These are phyloP conservation scores for Elegia similella DNA, from an alignment of 2,888 invertebrate species.

Conservation along the genomic window DNA sequence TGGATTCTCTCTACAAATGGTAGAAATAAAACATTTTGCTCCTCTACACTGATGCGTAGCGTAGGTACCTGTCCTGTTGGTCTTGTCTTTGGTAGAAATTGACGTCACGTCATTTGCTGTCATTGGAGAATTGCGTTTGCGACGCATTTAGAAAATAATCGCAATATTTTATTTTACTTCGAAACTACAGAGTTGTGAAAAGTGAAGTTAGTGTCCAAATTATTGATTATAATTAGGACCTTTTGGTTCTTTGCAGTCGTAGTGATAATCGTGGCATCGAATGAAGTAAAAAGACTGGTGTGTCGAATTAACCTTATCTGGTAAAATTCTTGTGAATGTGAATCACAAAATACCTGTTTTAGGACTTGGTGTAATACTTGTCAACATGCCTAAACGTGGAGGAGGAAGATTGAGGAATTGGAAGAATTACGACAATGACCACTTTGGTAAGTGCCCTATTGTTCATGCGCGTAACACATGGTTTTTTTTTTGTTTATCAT, in stretches of 20 bases:
- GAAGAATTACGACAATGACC: slow-evolving; percentile 54
- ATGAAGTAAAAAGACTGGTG: neutral
- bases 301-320: slow-evolving; percentile 1
- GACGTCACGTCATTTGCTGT: no score
- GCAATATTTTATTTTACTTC: no score
- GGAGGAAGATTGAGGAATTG: slow-evolving; percentile 62
- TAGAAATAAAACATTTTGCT: neutral
- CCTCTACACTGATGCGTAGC: no score
- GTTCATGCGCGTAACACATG: neutral
- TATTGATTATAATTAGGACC: neutral
- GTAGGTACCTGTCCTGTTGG: no score
- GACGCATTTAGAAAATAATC: no score
- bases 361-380: neutral
- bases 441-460: slow-evolving; percentile 58
- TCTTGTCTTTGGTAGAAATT: no score
- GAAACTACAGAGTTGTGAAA: no score
- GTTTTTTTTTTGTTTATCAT: neutral
- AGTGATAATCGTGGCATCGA: neutral
- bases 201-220: no score
- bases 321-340: neutral
- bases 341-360: neutral
- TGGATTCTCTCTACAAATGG: neutral
- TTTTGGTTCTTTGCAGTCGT: neutral
- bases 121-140: no score
- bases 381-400: slow-evolving; percentile 73